phyloP scores from a whole-genome alignment of 1,140 invertebrate genomes.

The Cotesia glomerata region DNA sequence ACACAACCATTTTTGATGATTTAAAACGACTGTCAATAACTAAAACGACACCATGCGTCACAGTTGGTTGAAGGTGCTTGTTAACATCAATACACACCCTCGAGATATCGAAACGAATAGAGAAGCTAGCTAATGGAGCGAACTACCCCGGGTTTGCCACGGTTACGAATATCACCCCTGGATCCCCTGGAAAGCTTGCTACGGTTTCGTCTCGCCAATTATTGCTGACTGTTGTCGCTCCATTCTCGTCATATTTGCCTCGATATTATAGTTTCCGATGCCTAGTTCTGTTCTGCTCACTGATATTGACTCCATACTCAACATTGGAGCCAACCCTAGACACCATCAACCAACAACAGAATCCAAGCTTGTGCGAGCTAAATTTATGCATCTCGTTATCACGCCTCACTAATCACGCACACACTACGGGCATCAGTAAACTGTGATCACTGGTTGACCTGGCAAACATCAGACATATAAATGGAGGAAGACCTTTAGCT shows the following conservation, averaged over 20 bases:
- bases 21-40: no score
- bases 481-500: no score
- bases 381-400: constrained; percentile 58
- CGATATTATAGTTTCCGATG: constrained; percentile 39
- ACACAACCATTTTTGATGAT: no score
- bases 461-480: background rate
- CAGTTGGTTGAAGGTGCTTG: no score
- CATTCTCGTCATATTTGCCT: no score
- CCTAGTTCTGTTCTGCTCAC: constrained; percentile 30
- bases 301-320: no score
- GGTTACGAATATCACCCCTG: background rate
- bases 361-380: constrained; percentile 26
- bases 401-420: constrained; percentile 48
- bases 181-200: background rate
- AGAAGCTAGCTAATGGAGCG: constrained; percentile 4
- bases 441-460: constrained; percentile 11
- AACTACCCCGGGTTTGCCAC: background rate
- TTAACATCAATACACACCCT: no score
- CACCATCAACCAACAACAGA: no score
- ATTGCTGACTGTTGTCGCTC: constrained; percentile 36
- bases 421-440: background rate
- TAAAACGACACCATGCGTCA: no score
- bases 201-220: constrained; percentile 40
- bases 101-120: background rate
- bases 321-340: constrained; percentile 33